phyloP scores from a whole-genome alignment of 2,888 invertebrate genomes.

The Exephanes ischioxanthus region DNA sequence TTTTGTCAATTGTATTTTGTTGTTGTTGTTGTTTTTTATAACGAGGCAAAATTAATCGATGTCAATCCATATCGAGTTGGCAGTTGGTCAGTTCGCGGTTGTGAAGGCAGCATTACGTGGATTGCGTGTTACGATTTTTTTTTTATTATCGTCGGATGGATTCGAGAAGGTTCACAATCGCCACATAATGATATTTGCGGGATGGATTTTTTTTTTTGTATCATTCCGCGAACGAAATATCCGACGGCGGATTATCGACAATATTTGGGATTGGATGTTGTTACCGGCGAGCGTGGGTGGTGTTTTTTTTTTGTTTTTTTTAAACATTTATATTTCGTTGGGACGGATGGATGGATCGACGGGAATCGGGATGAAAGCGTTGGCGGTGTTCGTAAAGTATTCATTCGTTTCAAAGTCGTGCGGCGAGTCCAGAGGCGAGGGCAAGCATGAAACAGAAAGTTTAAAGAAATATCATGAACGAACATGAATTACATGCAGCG shows the following conservation, averaged over 20 bases:
- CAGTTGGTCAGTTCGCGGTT: conserved; percentile 57
- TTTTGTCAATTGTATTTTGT: conserved; percentile 11
- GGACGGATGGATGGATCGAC: conserved; percentile 50
- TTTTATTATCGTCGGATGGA: conserved; percentile 48
- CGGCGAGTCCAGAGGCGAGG: conserved; percentile 83
- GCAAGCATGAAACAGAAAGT: conserved; percentile 86
- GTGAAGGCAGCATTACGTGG: conserved; percentile 57
- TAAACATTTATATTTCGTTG: conserved; percentile 49
- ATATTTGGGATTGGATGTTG: conserved; percentile 59
- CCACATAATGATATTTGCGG: conserved; percentile 72
- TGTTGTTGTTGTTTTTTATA: conserved; percentile 30
- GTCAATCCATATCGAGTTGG: conserved; percentile 48
- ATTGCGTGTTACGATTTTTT: conserved; percentile 51
- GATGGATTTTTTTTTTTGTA: conserved; percentile 51
- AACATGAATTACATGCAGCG: conserved; percentile 77
- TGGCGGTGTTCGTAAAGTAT: conserved; percentile 73
- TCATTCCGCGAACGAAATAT: conserved; percentile 47
- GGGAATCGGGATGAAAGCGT: conserved; percentile 75
- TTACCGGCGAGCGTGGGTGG: conserved; percentile 47
- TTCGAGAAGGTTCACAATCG: conserved; percentile 75
- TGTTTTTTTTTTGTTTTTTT: conserved; percentile 36
- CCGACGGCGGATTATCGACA: conserved; percentile 61
- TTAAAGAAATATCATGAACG: conserved; percentile 83
- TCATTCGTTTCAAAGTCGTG: conserved; percentile 82
- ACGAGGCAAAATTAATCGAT: conserved; percentile 45